Base-by-base conservation (phyloP, 2,888 invertebrate genomes). In the Philereme transversata region DNA sequence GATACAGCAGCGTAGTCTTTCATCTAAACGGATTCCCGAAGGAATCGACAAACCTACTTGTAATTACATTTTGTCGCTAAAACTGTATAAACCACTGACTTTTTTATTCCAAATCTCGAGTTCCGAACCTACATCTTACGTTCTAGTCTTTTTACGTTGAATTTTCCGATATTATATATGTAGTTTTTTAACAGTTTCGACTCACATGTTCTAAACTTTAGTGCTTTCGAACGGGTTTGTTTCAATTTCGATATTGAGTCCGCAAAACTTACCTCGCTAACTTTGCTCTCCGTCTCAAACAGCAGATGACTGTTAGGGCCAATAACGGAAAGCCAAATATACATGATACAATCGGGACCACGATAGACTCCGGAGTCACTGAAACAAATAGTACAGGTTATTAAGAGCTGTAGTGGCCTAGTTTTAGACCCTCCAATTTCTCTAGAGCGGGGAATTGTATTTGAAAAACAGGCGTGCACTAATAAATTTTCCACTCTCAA, bases 331-430 rank as follows among this genome's bases (percentile, higher is more conserved):
- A 97, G 61, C 97, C 97, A 78, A 97, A 94, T 81, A 97, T 97
- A 86, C 97, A 97, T 58, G 97, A 97, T 53, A 97, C 96, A 72
- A 97, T 97, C 47, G 97, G 97, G 70, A 97, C 95, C 56, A 97
- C 97, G 72, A 97, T 96, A 57, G 96, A 97, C 87, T 97, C 97
- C 54, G 97, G 97, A 51, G 97, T 95, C 69, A 97, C 97, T 97
- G 94, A 35, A 88, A 89, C 82, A 87, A 86, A 66, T 65, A 22
- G 22, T 58, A 62, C 58, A 53, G 22, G 22, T 22, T 22, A 22
- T 22, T 22, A 2, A 22, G 22, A 22, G 22, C 22, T 22, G 22
- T 6, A 8, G 6, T 40, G 40, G 40, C 40, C 7, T 38, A 38
- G 36, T 40, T 40, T 40, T 3, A 6, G 4, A 40, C 22, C 22